phyloP scores from a whole-genome alignment of 2,888 invertebrate genomes.

The Podabrus alpinus region DNA sequence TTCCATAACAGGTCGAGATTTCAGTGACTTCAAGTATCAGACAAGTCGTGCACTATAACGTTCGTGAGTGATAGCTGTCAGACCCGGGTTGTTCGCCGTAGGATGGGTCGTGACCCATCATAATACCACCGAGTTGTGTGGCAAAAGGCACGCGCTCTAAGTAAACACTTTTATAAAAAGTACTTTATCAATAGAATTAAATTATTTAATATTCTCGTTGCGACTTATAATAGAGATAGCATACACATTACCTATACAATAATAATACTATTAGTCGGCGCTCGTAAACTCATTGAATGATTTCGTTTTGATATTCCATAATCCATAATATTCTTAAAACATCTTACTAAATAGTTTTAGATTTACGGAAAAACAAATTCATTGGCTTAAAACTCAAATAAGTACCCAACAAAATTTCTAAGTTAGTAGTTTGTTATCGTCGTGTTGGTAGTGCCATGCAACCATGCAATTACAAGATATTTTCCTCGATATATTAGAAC shows the following conservation, averaged over 20 bases:
- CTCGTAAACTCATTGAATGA: background rate
- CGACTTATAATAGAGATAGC: background rate
- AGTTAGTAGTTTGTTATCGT: no score
- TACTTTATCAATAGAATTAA: background rate
- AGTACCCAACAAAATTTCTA: no score
- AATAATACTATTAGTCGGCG: background rate
- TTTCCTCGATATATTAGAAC: no score
- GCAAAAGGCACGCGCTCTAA: conserved; percentile 34
- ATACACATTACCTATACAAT: no score
- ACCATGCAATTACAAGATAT: no score
- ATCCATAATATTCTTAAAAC: no score
- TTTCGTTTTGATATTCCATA: background rate
- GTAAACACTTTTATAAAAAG: conserved; percentile 16
- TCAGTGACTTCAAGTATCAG: conserved; percentile 13
- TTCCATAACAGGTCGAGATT: conserved; percentile 17
- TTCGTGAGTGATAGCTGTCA: conserved; percentile 44
- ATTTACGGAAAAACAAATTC: no score
- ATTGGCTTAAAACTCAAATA: no score
- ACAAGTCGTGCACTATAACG: conserved; percentile 26
- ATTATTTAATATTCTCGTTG: background rate
- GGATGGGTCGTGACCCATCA: conserved; percentile 38
- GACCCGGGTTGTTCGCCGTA: conserved; percentile 33
- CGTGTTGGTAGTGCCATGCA: no score
- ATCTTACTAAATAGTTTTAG: no score
- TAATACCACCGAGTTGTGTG: conserved; percentile 33